Evolutionary conservation across 2,113 vertebrate genomes (phyloP), one percentile per base, ranked within the genome.

Genomic region (Nansenia antarctica): DNA sequence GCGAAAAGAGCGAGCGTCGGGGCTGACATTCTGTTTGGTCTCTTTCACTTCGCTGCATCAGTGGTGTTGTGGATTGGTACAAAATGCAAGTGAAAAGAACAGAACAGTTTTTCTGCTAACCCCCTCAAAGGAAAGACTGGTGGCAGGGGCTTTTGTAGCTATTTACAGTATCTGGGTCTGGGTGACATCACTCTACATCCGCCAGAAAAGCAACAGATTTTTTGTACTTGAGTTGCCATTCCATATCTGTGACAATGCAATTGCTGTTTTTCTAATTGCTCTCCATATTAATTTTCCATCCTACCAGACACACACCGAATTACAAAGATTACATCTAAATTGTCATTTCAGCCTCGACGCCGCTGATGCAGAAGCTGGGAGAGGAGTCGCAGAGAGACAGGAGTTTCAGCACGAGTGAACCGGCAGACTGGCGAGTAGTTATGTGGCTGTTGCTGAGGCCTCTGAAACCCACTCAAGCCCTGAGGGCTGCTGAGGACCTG

Each of bases 271-370:
- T 42, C 73, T 88, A 86, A 90, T 89, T 88, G 85, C 80, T 77
- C 78, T 88, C 76, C 72, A 83, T 84, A 84, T 89, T 84, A 73
- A 90, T 87, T 90, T 87, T 83, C 78, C 84, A 78, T 85, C 76
- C 86, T 87, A 79, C 76, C 82, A 88, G 88, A 81, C 86, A 76
- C 79, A 79, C 82, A 82, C 81, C 82, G 87, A 85, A 88, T 80
- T 15, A 59, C 39, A 79, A 75, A 85, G 82, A 85, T 86, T 83
- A 86, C 78, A 88, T 84, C 81, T 81, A 82, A 89, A 87, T 83
- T 88, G 83, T 78, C 77, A 70, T 79, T 74, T 80, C 81, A 80
- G 79, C 69, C 79, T 72, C 73, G 77, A 86, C 84, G 74, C 62
- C 66, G 69, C 69, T 78, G 83, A 84, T 81, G 80, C 78, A 78